These are phyloP conservation scores for Panurus biarmicus DNA, from an alignment of 2,113 vertebrate species.

Conservation along the genomic window DNA sequence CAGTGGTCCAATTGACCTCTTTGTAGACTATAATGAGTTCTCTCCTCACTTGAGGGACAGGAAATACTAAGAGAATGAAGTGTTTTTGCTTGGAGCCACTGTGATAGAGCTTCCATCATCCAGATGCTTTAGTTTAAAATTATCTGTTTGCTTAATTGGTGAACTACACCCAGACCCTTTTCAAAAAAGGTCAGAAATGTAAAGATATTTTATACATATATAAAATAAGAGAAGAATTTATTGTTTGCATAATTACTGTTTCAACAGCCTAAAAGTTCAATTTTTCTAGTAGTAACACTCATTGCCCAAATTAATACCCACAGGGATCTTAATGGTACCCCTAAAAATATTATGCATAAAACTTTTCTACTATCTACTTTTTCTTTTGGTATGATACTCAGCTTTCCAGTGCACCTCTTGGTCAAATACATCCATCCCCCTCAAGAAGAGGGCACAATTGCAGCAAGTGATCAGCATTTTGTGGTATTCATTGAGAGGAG, in stretches of 20 bases:
- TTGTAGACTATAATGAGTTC: neutral
- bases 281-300: neutral
- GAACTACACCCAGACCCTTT: neutral
- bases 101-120: neutral
- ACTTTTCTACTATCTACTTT: neutral
- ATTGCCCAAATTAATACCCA: neutral
- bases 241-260: neutral
- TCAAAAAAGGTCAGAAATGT: neutral
- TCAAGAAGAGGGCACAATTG: neutral
- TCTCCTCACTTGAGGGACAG: neutral
- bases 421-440: neutral
- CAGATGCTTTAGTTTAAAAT: neutral
- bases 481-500: rapidly evolving
- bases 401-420: neutral
- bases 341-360: neutral
- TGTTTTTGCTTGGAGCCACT: neutral
- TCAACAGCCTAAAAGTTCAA: neutral
- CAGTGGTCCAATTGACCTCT: neutral
- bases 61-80: neutral
- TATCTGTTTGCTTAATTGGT: neutral
- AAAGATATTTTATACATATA: neutral
- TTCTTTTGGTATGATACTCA: neutral
- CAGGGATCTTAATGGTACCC: neutral
- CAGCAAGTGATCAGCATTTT: neutral
- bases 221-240: neutral